Percentiles rank a stretch among this genome's conserved stretches.
phyloP scores from a whole-genome alignment of 1,140 invertebrate genomes.

The Doryteuthis pealeii region DNA sequence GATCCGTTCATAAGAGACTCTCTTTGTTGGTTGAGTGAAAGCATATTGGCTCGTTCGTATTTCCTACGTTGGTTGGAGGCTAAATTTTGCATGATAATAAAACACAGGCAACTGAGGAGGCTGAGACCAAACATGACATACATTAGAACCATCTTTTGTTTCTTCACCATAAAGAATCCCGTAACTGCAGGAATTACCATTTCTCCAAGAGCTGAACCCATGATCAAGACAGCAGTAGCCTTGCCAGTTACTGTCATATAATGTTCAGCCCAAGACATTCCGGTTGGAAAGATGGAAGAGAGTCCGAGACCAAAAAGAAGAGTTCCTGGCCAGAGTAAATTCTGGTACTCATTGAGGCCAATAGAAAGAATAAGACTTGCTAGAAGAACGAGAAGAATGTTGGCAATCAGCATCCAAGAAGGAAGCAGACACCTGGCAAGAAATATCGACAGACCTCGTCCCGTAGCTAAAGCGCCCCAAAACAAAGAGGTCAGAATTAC shows the following conservation, averaged over 20 bases:
- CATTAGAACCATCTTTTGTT: slow-evolving; percentile 54
- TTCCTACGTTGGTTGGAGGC: slow-evolving; percentile 27
- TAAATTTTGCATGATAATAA: slow-evolving; percentile 47
- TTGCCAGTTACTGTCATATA: slow-evolving; percentile 62
- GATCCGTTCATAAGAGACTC: background rate
- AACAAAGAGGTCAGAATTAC: slow-evolving; percentile 60
- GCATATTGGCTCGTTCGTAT: background rate
- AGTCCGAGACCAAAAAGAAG: slow-evolving; percentile 59
- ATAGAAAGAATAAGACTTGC: slow-evolving; percentile 57
- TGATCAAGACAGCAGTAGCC: slow-evolving; percentile 61
- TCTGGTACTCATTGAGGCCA: slow-evolving; percentile 43
- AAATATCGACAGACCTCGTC: slow-evolving; percentile 60
- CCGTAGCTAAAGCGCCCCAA: slow-evolving; percentile 62
- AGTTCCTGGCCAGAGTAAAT: slow-evolving; percentile 46
- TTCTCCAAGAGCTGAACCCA: slow-evolving; percentile 62
- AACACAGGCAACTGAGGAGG: slow-evolving; percentile 38
- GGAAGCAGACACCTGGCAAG: slow-evolving; percentile 55
- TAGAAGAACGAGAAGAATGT: slow-evolving; percentile 53
- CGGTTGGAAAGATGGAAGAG: slow-evolving; percentile 62
- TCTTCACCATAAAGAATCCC: slow-evolving; percentile 50
- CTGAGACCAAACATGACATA: slow-evolving; percentile 49
- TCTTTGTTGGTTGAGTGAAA: background rate
- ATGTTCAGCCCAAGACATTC: slow-evolving; percentile 62
- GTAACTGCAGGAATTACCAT: slow-evolving; percentile 58
- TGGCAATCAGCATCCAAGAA: slow-evolving; percentile 53